These are phyloP conservation scores for Trypoxylon attenuatum DNA, from an alignment of 2,888 invertebrate species.

Conservation along the genomic window DNA sequence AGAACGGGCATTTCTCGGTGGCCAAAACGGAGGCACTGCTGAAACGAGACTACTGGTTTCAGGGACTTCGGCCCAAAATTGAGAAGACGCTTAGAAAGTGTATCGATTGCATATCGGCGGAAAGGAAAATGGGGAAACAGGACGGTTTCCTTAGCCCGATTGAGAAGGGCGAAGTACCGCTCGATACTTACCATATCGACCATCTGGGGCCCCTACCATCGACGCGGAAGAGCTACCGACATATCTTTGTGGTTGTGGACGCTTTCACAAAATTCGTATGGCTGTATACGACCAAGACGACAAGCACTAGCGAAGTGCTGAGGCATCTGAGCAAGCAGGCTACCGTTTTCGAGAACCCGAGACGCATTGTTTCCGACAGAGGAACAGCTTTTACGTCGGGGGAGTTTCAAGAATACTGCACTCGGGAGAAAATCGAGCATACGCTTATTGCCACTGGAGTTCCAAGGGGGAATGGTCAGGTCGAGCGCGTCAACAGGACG, in stretches of 20 bases:
- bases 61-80: too few species aligned
- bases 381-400: background rate
- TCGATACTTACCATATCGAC: background rate
- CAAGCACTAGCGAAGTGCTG: background rate
- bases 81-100: too few species aligned
- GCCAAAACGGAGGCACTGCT: slow-evolving; percentile 3
- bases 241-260: too few species aligned
- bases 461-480: too few species aligned
- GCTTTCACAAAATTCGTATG: too few species aligned
- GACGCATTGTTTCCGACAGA: too few species aligned
- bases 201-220: slow-evolving; percentile 1
- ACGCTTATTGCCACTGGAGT: background rate
- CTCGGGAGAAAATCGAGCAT: slow-evolving; percentile 3
- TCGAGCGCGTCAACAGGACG: slow-evolving; percentile 2
- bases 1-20: background rate
- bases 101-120: too few species aligned
- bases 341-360: background rate
- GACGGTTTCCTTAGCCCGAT: background rate
- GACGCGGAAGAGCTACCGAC: too few species aligned
- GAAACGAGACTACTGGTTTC: background rate
- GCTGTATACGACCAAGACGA: too few species aligned
- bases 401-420: slow-evolving; percentile 2
- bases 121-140: too few species aligned
- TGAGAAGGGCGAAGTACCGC: background rate
- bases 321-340: background rate